Base-by-base conservation (phyloP, 2,113 vertebrate species). In the Thymallus thymallus region DNA sequence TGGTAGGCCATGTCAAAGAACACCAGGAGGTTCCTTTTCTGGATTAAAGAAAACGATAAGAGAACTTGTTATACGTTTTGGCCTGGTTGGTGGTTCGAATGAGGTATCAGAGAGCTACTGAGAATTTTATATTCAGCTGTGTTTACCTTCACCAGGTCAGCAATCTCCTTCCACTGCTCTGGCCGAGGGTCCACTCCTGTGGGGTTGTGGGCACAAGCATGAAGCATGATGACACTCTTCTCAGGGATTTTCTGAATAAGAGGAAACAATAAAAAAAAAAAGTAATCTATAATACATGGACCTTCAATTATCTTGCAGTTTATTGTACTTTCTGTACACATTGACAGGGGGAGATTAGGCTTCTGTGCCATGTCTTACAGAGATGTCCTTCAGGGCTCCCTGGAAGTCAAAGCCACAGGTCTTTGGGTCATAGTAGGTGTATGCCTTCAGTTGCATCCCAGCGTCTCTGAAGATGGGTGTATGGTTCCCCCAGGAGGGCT, bases 1-100 rank as follows among this genome's bases (percentile, higher is more conserved):
- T 99, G 98, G 80, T 99, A 99, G 29, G 98, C 98, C 98, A 99
- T 99, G 91, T 99, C 98, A 9, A 99, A 99, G 88, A 96, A 99
- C 5, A 92, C 93, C 0, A 98, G 94, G 76, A 99, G 95, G 67
- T 97, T 96, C 80, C 91, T 95, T 93, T 98, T 96, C 98, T 99
- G 90, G 24, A 66, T 13, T 5, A 9, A 2, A 68, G 18, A 12
- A 45, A 41, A 23, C 3, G 0, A 16, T 4, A 51, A 6, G 2
- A 67, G 29, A 35, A 14, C 14, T 0, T 18, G 12, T 51, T 51
- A 51, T 51, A 51, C 5, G 18, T 14, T 16, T 18, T 51, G 16
- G 46, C 13, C 46, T 48, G 46, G 48, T 51, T 18, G 16, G 3
- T 4, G 1, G 48, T 18, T 51, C 3, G 35, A 51, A 14, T 18